Base-by-base conservation (phyloP, 30 jellyfish, hydroid and myxozoan species). In the Cassiopea xamachana region DNA sequence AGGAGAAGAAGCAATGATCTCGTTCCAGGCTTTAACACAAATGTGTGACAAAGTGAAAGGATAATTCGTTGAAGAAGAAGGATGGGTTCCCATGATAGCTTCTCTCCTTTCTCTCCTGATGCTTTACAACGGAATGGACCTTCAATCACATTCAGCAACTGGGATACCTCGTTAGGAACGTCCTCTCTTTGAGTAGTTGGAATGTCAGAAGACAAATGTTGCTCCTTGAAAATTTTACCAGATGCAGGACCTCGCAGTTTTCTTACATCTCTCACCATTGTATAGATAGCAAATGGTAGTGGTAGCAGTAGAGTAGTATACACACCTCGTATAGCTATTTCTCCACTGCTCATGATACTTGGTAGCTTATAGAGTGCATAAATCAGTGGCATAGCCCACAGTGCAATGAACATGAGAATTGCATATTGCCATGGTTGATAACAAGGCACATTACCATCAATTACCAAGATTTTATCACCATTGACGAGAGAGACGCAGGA, bases 391-490 rank as follows among this genome's bases (percentile, higher is more conserved):
- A 64, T 47, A 16, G 74, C 48, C 90, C 90, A 82, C 46, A 46
- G 12, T 10, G 47, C n/a, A 62, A 82, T 55, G 39, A 82, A 47
- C 9, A 68, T 18, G 81, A 82, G 46, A 69, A 68, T 39, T 4
- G 73, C 73, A 45, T 62, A 62, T 69, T 82, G 90, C 90, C 90
- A 82, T n/a, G 39, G 48, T 49, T 82, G 90, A 55, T 62, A 82
- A 62, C 90, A 82, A 64, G 74, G 43, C 15, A 82, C 9, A 1
- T 48, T 47, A 43, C 90, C 90, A 39, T 70, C 90, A 46, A 82
- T 18, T 48, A 19, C 17, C 19, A 82, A 55, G 10, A 82, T 61
- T 17, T 67, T 69, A 46, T 82, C 49, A 46, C 81, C 90, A 82
- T 64, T 70, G 14, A 80, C 83, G 39, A 82, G 77, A 5, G 82